Base-by-base conservation (phyloP, 1,140 invertebrate genomes). In the Episyrphus balteatus region DNA sequence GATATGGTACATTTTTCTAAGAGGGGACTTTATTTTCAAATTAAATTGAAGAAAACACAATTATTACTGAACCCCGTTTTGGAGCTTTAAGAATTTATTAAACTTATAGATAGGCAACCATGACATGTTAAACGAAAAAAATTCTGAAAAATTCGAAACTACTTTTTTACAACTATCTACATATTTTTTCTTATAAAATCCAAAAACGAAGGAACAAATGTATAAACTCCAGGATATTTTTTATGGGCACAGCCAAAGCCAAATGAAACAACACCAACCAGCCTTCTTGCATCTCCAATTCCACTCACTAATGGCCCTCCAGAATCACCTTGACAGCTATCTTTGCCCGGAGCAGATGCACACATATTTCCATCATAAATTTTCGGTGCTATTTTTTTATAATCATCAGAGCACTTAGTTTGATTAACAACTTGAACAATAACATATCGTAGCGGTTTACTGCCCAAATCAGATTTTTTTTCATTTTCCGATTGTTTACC, bases 351-450 rank as follows among this genome's bases (percentile, higher is more conserved):
- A 12, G 10, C 42, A 21, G 90, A 63, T 10, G 68, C 69, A 52
- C 68, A 70, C 15, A 70, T 49, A 60, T 69, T 66, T 33, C 62
- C 53, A 13, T 53, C 43, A n/a, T 90, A 88, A 53, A 92, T 92
- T 8, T 88, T 80, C 14, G 92, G 88, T 62, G 90, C 88, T 55
- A 92, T 92, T 32, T 80, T 80, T 56, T 82, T 83, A 14, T 80
- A 79, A 46, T 79, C 71, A 64, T 82, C 79, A 79, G 79, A 81
- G 37, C 79, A 69, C 62, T 88, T 86, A 59, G 86, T 88, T 44
- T 88, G 88, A 61, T 88, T 84, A 44, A 90, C 80, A 32, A 90
- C 84, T 5, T 87, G 86, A 46, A 92, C 88, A 65, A 89, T 84
- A 1, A 92, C 89, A 13, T 87, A 83, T 70, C 92, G 88, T 17